Base-by-base conservation (phyloP, 2,113 vertebrate species). In the Cheirogaleus medius region DNA sequence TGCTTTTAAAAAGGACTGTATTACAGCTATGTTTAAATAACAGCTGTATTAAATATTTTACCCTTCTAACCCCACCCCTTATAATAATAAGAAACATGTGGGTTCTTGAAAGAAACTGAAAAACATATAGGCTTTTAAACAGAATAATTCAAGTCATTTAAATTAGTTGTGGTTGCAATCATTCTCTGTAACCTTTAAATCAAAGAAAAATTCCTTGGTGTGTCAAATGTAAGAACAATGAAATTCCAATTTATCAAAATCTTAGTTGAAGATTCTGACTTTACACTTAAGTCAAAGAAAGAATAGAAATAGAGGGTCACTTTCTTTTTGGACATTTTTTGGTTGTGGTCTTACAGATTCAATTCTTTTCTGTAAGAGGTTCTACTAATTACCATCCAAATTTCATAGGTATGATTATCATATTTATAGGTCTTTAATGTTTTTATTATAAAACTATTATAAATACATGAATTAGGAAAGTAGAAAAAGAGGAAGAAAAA, bases 61-160 rank as follows among this genome's bases (percentile, higher is more conserved):
- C 77, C 32, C 25, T 71, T 21, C 56, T 96, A 92, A 92, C 68
- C 86, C 47, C 82, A 81, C n/a, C 14, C 71, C 29, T 87, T 91
- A 64, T 90, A 86, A 85, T 98, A 95, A 97, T 96, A 87, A 93
- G 91, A 97, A 98, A 76, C 86, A 93, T 90, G 89, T 98, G 86
- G 34, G 25, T 54, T 98, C 34, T 91, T 96, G 69, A 97, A 97
- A 97, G 52, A 85, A 90, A 3, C 17, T 4, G 34, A 0, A 92
- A 97, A 91, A 54, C 77, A 49, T 52, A 56, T n/a, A 56, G 23
- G 68, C 95, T 95, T 21, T 97, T 97, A 97, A 54, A 94, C 82
- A 96, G 56, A 97, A 84, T 96, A 97, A 97, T 97, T 39, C 17
- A 97, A 97, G 74, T 97, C 52, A 56, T 97, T 88, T 94, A 77